phyloP scores from a whole-genome alignment of 2,113 vertebrate genomes.

The Oenanthe oenanthe region DNA sequence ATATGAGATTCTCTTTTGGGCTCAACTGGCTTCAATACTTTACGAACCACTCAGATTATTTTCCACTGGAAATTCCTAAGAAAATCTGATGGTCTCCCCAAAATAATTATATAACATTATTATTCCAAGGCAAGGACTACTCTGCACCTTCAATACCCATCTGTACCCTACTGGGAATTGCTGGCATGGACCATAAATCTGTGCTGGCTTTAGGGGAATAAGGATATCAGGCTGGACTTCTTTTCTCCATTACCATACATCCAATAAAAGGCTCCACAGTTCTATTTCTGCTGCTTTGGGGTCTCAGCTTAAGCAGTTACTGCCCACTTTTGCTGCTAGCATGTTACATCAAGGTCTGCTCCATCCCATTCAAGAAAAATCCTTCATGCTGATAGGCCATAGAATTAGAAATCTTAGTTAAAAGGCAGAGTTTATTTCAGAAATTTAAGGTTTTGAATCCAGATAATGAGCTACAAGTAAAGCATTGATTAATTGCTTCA shows the following conservation, averaged over 20 bases:
- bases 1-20: neutral
- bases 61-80: neutral
- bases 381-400: neutral
- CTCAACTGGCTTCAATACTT: neutral
- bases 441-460: neutral
- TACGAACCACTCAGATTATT: neutral
- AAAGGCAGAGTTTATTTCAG: neutral
- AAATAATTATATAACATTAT: neutral
- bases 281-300: neutral
- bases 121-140: neutral
- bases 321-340: neutral
- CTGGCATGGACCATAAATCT: neutral
- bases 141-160: neutral
- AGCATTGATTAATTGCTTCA: neutral
- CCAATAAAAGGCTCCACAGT: neutral
- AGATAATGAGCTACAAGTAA: neutral
- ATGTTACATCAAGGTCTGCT: neutral
- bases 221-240: neutral
- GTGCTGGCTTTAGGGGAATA: neutral
- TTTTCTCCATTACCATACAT: neutral
- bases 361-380: neutral
- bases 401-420: neutral
- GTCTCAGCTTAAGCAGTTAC: neutral
- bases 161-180: neutral
- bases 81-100: neutral